These are phyloP conservation scores for Epinephelus coioides DNA, from an alignment of 2,797 vertebrate genomes.

Conservation along the genomic window DNA sequence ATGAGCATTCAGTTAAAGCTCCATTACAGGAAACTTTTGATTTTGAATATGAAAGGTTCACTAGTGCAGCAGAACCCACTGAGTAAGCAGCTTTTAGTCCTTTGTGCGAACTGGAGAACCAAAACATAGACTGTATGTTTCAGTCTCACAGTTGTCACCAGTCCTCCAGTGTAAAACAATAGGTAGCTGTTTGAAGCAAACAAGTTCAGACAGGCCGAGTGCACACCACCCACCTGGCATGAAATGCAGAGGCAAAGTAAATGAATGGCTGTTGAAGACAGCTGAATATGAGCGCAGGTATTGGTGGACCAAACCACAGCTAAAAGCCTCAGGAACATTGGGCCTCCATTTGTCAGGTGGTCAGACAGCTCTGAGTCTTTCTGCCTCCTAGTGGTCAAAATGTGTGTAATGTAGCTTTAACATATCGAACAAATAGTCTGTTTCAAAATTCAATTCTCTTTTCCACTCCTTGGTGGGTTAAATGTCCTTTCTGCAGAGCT, in stretches of 20 bases:
- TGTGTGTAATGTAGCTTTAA: neutral
- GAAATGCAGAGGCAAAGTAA: constrained; percentile 10
- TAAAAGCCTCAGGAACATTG: neutral
- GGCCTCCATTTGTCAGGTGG: neutral
- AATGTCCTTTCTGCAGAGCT: neutral
- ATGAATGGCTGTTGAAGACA: constrained; percentile 8
- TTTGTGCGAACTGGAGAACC: neutral
- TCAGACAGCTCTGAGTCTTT: neutral
- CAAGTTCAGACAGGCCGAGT: constrained; percentile 38
- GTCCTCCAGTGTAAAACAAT: constrained; percentile 17
- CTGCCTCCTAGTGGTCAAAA: constrained; percentile 31
- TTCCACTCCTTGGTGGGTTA: neutral
- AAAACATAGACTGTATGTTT: neutral
- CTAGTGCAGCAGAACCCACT: no score
- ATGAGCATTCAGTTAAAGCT: neutral
- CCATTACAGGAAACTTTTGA: neutral
- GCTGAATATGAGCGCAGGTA: neutral
- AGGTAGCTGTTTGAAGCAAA: constrained; percentile 10
- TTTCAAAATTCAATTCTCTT: neutral
- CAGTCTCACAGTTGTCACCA: constrained; percentile 7
- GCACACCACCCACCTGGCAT: constrained; percentile 8
- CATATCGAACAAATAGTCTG: neutral
- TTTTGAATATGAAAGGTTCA: neutral
- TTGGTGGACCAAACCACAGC: constrained; percentile 3
- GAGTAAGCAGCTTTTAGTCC: neutral